Base-by-base conservation (phyloP, 2,113 vertebrate genomes). In the Mixornis gularis region DNA sequence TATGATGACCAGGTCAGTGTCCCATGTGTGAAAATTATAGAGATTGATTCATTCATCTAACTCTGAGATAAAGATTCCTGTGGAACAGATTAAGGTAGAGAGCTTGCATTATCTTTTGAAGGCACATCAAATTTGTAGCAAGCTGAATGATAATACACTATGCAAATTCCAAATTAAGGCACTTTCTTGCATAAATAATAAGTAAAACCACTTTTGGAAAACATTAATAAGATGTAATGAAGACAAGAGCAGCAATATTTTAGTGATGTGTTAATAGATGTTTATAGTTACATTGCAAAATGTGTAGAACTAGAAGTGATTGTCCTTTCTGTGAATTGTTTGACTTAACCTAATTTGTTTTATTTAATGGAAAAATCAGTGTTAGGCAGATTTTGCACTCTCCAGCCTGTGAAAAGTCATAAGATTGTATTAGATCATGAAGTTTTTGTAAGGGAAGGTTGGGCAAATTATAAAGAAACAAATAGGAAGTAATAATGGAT, bases 1-100 rank as follows among this genome's bases (percentile, higher is more conserved):
- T 98, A 98, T 0, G 98, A 99, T 8, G 99, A 99, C 93, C 99
- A 99, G 98, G 98, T 98, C 87, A 94, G 98, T 95, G 20, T 68
- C n/a, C 40, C 26, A 2, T 12, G 14, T 34, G 12, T 60, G 49
- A 53, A 71, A 88, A 69, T 25, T 5, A 22, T 0, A 20, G 41
- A 32, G 17, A 8, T 22, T 34, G 40, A 5, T 34, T 43, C 18
- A 1, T n/a, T 73, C 6, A 0, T 25, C 20, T 3, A 24, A 3
- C 36, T 64, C 71, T 84, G 43, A 94, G 11, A 12, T 10, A 12
- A 2, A 64, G 9, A 14, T 60, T 13, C 3, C 41, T 78, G 41
- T 48, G 60, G 55, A 56, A 64, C 8, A 60, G 63, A 26, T 16
- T 36, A n/a, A 46, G n/a, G 19, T 30, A 24, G 16, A 38, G 65